phyloP scores from a whole-genome alignment of 1,140 invertebrate genomes.

The Neodiprion lecontei region DNA sequence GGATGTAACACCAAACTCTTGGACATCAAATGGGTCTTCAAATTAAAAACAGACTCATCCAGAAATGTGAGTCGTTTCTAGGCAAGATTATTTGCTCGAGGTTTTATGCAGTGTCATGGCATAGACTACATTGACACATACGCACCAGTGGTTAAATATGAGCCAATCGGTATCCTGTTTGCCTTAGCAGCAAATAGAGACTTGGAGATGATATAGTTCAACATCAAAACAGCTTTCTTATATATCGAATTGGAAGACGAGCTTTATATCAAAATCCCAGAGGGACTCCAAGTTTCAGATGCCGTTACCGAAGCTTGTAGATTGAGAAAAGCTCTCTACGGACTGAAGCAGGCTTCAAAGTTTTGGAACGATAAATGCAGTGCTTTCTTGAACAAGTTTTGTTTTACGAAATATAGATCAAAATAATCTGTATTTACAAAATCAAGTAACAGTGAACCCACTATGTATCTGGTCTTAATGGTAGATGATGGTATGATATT shows the following conservation, averaged over 20 bases:
- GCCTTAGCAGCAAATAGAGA: conserved; percentile 34
- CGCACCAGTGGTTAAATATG: conserved; percentile 19
- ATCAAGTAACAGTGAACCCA: conserved; percentile 4
- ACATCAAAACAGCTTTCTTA: conserved; percentile 21
- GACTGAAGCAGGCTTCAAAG: conserved; percentile 48
- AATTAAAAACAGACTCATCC: conserved; percentile 12
- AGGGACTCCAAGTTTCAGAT: conserved; percentile 24
- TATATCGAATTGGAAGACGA: conserved; percentile 18
- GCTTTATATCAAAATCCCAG: conserved; percentile 37
- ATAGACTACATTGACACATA: conserved; percentile 37
- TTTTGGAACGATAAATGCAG: conserved; percentile 45
- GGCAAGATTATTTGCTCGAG: conserved; percentile 40
- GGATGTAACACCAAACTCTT: conserved; percentile 25
- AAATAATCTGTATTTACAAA: conserved; percentile 36
- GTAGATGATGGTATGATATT: conserved; percentile 24
- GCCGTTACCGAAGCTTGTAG: conserved; percentile 26
- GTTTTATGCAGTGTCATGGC: conserved; percentile 36
- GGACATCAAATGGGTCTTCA: conserved; percentile 43
- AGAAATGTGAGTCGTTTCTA: conserved; percentile 27
- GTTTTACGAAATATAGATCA: conserved; percentile 28
- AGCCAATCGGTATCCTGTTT: conserved; percentile 41
- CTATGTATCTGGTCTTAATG: conserved; percentile 19
- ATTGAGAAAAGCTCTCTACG: conserved; percentile 48
- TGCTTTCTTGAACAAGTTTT: conserved; percentile 24
- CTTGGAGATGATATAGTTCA: conserved; percentile 36